A percentile compares a stretch with the other conserved stretches of the same genome.
phyloP scores from a whole-genome alignment of 1,140 invertebrate species.

The Cherax quadricarinatus region DNA sequence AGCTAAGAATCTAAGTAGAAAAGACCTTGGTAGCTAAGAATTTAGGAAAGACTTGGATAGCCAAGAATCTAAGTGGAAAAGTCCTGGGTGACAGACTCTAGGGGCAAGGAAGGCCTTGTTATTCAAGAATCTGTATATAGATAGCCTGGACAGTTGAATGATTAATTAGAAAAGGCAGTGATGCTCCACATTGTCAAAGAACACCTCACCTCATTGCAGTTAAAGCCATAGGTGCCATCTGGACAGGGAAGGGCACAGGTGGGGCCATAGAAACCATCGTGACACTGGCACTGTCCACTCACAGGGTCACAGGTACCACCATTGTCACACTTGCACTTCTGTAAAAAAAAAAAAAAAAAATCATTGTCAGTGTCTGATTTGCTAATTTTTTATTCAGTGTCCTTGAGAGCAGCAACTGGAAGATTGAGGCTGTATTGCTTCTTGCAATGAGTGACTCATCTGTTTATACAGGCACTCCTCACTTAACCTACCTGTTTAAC shows the following conservation, averaged over 20 bases:
- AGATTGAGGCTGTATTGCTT: background rate
- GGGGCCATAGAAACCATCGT: constrained; percentile 64
- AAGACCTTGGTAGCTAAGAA: too few species aligned
- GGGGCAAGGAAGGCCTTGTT: too few species aligned
- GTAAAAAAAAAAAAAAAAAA: background rate
- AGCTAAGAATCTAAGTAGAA: too few species aligned
- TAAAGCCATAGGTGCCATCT: constrained; percentile 21
- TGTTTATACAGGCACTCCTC: too few species aligned
- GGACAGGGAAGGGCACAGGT: constrained; percentile 62
- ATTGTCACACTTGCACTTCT: constrained; percentile 79
- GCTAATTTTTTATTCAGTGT: background rate
- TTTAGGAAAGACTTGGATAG: too few species aligned
- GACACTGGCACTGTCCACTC: constrained; percentile 76
- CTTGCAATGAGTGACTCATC: background rate
- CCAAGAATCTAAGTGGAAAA: too few species aligned
- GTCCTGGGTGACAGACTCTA: too few species aligned
- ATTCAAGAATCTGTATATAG: too few species aligned
- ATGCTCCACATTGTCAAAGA: background rate
- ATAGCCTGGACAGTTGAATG: constrained; percentile 81
- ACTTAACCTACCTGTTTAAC: too few species aligned
- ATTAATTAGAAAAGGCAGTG: background rate
- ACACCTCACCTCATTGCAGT: constrained; percentile 79
- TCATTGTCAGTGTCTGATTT: background rate
- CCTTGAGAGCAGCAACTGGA: too few species aligned
- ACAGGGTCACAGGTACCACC: constrained; percentile 75